phyloP scores from a whole-genome alignment of 2,888 invertebrate species.

The Spicauda simplicius region DNA sequence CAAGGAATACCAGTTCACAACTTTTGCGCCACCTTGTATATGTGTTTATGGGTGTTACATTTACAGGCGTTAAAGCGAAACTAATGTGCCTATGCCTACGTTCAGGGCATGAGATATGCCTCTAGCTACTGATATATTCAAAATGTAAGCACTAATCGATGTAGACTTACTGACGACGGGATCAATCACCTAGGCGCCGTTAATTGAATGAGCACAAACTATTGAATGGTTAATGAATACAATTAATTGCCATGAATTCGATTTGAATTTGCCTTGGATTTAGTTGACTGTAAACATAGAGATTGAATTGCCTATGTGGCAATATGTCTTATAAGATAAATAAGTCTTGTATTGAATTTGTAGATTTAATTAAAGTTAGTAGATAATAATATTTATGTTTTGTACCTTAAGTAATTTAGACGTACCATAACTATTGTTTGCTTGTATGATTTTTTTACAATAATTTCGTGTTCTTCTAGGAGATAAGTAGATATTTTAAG shows the following conservation, averaged over 20 bases:
- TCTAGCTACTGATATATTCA: background rate
- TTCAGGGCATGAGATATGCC: background rate
- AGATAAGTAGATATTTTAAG: too few relatives aligned
- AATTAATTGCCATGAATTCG: conserved; percentile 24
- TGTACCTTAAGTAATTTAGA: too few relatives aligned
- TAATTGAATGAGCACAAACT: conserved; percentile 33
- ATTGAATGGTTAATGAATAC: conserved; percentile 22
- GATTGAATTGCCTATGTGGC: background rate
- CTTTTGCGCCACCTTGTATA: too few relatives aligned
- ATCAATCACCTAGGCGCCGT: conserved; percentile 24
- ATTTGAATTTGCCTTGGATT: conserved; percentile 23
- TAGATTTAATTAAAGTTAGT: background rate
- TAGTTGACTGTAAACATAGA: conserved; percentile 8
- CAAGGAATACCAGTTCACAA: too few relatives aligned
- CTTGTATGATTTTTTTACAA: too few relatives aligned
- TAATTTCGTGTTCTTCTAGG: too few relatives aligned
- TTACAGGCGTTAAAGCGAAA: too few relatives aligned
- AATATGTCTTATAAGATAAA: conserved; percentile 17
- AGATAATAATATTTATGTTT: too few relatives aligned
- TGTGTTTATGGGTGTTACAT: too few relatives aligned
- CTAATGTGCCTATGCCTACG: background rate
- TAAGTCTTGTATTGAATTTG: conserved; percentile 3
- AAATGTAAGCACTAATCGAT: conserved; percentile 2
- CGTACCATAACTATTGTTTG: too few relatives aligned
- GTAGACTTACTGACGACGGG: conserved; percentile 23